These are phyloP conservation scores for Lontra canadensis DNA, from an alignment of 2,113 vertebrate genomes.

Conservation along the genomic window DNA sequence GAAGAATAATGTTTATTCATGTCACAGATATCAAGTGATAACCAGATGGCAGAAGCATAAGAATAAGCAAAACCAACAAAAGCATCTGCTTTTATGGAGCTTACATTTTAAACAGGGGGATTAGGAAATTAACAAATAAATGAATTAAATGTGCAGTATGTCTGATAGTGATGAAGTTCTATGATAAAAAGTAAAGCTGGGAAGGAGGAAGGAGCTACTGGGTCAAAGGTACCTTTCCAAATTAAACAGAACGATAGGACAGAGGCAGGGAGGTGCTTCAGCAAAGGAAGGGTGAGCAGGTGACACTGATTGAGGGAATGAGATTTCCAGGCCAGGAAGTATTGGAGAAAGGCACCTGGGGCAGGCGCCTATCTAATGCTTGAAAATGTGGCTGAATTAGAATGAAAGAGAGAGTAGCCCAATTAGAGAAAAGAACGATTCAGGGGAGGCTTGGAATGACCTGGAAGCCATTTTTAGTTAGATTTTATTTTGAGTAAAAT, in stretches of 20 bases:
- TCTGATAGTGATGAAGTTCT: background rate
- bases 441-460: rapidly evolving
- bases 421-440: background rate
- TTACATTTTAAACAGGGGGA: background rate
- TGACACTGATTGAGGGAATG: rapidly evolving
- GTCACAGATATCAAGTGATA: background rate
- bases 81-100: background rate
- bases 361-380: too few relatives aligned
- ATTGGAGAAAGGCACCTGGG: background rate
- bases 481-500: background rate
- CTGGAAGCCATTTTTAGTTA: background rate
- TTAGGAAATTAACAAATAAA: background rate
- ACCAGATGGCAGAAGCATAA: background rate
- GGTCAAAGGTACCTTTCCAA: background rate
- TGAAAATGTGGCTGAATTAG: background rate
- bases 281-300: background rate
- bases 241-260: background rate
- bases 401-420: background rate
- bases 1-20: background rate
- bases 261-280: background rate
- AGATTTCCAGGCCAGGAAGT: background rate
- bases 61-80: background rate
- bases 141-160: background rate
- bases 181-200: background rate
- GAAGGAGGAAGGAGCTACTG: background rate